Evolutionary conservation across 2,797 vertebrate species (phyloP), one percentile per base, ranked within the genome.

Genomic region (Lerista edwardsae): DNA sequence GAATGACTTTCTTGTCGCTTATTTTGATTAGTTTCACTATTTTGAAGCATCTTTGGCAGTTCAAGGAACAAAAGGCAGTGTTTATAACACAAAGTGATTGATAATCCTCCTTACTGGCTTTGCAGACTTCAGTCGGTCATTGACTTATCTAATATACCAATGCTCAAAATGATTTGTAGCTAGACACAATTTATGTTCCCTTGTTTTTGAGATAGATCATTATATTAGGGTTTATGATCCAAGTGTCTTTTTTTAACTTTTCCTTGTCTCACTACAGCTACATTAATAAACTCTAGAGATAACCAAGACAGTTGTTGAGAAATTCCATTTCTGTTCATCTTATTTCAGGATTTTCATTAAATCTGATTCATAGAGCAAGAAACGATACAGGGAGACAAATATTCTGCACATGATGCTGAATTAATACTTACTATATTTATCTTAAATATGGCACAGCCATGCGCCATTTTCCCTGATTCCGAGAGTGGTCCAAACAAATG

Each of bases 231-330:
- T 84, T 82, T 79, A 19, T 80, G 31, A 36, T 78, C 44, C 27
- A 75, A 15, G n/a, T 25, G n/a, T 15, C 51, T 61, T 75, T 55
- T 86, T 85, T 0, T n/a, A n/a, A n/a, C 8, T 4, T 87, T 44
- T 71, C 74, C 55, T 75, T 68, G 17, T 78, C 5, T 85, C 39
- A 57, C 69, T 61, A 80, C 51, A 2, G 39, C 21, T 62, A 17
- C 65, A 29, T 86, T 85, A 85, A 31, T 84, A 89, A 51, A 51
- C 47, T 77, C 12, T 68, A 68, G n/a, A 72, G 21, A 31, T 80
- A 64, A 14, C 47, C 27, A 21, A 79, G 15, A 3, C 57, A 86
- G 0, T 86, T 68, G 62, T 83, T 71, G 75, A 31, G 6, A 79
- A 65, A 44, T 84, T 81, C 19, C 64, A 1, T 65, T 77, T 25